phyloP scores from a whole-genome alignment of 1,140 invertebrate species.

The Bombus pascuorum region DNA sequence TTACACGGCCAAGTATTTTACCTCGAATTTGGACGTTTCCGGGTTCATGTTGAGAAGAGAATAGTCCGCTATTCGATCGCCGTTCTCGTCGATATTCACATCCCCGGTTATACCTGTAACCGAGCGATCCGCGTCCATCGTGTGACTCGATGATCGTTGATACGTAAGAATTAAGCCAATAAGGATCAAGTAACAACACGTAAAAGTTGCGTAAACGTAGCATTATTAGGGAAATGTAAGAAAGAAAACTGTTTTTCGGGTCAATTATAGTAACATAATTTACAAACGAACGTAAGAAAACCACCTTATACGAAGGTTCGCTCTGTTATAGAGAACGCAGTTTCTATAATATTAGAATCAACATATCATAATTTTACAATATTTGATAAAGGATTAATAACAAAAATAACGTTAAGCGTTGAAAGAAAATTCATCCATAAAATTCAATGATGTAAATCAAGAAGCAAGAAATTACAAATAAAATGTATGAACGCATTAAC shows the following conservation, averaged over 20 bases:
- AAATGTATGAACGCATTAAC: not conserved
- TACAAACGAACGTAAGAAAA: too few relatives aligned
- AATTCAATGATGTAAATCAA: not conserved
- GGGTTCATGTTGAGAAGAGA: constrained; percentile 95
- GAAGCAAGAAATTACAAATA: not conserved
- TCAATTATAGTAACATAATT: too few relatives aligned
- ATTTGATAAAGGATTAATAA: not conserved
- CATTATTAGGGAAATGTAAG: too few relatives aligned
- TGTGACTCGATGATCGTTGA: not conserved
- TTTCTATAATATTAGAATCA: too few relatives aligned
- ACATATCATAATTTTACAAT: not conserved
- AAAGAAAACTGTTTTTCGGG: too few relatives aligned
- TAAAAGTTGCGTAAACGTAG: too few relatives aligned
- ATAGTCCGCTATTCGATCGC: constrained; percentile 95
- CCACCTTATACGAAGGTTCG: too few relatives aligned
- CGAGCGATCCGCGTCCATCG: not conserved
- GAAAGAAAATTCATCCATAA: not conserved
- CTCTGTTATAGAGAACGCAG: too few relatives aligned
- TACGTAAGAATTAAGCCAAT: too few relatives aligned
- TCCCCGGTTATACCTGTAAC: constrained; percentile 93
- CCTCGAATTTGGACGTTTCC: constrained; percentile 90
- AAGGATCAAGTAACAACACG: too few relatives aligned
- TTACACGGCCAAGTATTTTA: constrained; percentile 69
- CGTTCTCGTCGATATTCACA: constrained; percentile 95
- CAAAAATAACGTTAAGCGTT: not conserved